A percentile compares a stretch with the other conserved stretches of the same genome.
phyloP scores from a whole-genome alignment of 2,113 vertebrate genomes.

The Nannospalax galili region DNA sequence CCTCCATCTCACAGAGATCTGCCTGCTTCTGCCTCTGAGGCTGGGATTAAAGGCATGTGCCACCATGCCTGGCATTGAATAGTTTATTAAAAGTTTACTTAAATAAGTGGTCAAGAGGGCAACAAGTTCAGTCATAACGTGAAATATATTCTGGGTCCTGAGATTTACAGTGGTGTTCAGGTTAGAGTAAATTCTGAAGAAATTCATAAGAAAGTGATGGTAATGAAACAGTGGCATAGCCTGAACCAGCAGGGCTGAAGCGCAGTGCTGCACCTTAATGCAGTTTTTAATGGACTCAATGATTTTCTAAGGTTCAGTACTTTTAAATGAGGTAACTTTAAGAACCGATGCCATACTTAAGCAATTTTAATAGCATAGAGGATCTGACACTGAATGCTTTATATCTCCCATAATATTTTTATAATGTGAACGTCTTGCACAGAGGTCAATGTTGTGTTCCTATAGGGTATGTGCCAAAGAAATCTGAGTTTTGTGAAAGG shows the following conservation, averaged over 20 bases:
- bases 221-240: background rate
- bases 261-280: conserved; percentile 11
- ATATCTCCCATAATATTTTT: conserved; percentile 40
- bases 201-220: background rate
- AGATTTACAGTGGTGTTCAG: conserved; percentile 39
- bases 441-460: conserved; percentile 41
- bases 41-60: too few relatives aligned
- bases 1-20: too few relatives aligned
- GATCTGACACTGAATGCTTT: conserved; percentile 47
- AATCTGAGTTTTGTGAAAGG: conserved; percentile 28
- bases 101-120: background rate
- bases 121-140: background rate
- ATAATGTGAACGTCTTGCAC: conserved; percentile 1
- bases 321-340: conserved; percentile 72
- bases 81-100: conserved; percentile 16
- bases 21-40: too few relatives aligned
- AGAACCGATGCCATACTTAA: conserved; percentile 57
- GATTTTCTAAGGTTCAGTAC: conserved; percentile 65
- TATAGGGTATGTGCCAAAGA: conserved; percentile 32
- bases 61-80: too few relatives aligned
- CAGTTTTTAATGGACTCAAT: conserved; percentile 65
- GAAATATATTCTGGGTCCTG: background rate
- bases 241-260: background rate
- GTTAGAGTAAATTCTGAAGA: conserved; percentile 61
- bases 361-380: conserved; percentile 56